phyloP scores from a whole-genome alignment of 2,888 invertebrate species.

The Tinea semifulvella region DNA sequence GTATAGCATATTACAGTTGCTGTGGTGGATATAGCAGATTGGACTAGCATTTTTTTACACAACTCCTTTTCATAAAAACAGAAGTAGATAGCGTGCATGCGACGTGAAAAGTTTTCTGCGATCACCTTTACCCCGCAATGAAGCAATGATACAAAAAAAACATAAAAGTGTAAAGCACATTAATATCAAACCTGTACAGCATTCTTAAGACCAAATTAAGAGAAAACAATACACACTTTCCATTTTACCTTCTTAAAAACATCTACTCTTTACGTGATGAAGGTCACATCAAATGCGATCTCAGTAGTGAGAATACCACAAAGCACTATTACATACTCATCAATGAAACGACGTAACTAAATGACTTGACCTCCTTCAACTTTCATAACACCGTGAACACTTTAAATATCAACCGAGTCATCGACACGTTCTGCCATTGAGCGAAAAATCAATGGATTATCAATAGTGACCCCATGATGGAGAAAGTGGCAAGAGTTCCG shows the following conservation, averaged over 20 bases:
- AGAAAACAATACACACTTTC: constrained; percentile 5
- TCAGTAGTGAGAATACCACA: neutral
- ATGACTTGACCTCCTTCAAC: neutral
- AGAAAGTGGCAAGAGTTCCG: constrained; percentile 9
- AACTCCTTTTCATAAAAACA: too few relatives aligned
- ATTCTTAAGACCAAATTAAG: neutral
- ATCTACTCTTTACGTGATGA: neutral
- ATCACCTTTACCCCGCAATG: too few relatives aligned
- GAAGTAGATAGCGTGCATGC: too few relatives aligned
- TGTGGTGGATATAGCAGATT: too few relatives aligned
- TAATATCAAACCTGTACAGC: too few relatives aligned
- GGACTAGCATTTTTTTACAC: too few relatives aligned
- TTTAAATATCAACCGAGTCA: neutral
- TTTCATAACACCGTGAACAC: constrained; percentile 6
- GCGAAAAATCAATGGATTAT: constrained; percentile 11
- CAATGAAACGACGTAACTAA: constrained; percentile 6
- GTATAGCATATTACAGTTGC: too few relatives aligned
- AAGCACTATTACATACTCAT: constrained; percentile 4
- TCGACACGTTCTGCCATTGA: neutral
- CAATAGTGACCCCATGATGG: constrained; percentile 12
- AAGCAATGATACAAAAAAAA: too few relatives aligned
- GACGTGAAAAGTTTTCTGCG: too few relatives aligned
- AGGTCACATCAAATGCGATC: neutral
- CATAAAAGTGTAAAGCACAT: too few relatives aligned
- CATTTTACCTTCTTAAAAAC: neutral